These are phyloP conservation scores for Ophioninae sp. DNA, from an alignment of 2,888 invertebrate species.

Conservation along the genomic window DNA sequence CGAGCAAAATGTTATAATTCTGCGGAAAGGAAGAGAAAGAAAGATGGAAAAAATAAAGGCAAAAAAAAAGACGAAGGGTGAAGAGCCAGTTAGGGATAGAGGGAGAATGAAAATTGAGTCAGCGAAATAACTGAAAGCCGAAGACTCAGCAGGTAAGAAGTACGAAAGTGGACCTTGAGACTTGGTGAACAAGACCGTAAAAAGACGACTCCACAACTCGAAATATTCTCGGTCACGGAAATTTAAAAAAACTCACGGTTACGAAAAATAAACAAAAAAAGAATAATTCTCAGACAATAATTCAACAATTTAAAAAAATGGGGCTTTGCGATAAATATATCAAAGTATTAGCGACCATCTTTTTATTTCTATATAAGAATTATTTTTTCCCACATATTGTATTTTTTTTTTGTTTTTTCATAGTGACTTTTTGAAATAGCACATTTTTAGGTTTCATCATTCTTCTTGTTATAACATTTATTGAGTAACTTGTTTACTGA, in stretches of 20 bases:
- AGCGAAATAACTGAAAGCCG: conserved; percentile 58
- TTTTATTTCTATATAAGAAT: no score
- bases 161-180: conserved; percentile 63
- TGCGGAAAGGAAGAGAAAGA: conserved; percentile 36
- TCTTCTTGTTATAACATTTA: no score
- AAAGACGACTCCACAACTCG: not conserved
- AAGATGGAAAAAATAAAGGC: conserved; percentile 2
- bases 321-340: no score
- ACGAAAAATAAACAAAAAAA: conserved; percentile 20
- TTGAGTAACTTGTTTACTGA: no score
- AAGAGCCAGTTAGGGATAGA: conserved; percentile 28
- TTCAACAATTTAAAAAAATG: no score
- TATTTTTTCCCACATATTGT: no score
- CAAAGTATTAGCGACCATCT: no score
- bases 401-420: no score
- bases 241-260: conserved; percentile 26
- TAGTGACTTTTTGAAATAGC: no score
- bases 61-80: conserved; percentile 21
- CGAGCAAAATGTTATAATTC: conserved; percentile 32
- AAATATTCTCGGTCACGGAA: conserved; percentile 9
- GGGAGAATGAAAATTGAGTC: conserved; percentile 40
- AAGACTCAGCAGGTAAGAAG: conserved; percentile 61
- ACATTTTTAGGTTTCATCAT: no score
- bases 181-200: conserved; percentile 45
- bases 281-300: conserved; percentile 27